Evolutionary conservation across 2,113 vertebrate genomes (phyloP).

Genomic region (Acinonyx jubatus): DNA sequence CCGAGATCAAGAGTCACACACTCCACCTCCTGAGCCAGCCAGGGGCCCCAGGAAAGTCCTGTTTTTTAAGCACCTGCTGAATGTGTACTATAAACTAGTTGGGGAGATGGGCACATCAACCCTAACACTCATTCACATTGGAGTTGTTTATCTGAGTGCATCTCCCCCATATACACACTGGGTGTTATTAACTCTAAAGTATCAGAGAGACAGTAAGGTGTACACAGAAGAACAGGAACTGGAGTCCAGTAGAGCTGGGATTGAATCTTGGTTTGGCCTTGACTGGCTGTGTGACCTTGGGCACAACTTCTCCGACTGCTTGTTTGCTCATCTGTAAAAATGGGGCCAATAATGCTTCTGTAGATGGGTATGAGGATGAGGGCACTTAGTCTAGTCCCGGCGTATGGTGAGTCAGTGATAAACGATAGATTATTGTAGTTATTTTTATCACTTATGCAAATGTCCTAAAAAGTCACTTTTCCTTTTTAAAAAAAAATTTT

Average conservation of each 20-base stretch:
- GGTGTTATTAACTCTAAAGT: background rate
- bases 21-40: background rate
- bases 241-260: background rate
- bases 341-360: background rate
- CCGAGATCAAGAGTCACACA: background rate
- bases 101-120: background rate
- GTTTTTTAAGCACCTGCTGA: background rate
- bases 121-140: background rate
- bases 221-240: background rate
- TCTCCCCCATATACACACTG: too few species aligned
- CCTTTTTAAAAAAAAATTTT: rapidly evolving
- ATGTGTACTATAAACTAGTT: background rate
- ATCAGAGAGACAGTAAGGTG: background rate
- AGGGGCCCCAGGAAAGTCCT: background rate
- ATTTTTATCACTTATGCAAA: background rate
- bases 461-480: background rate
- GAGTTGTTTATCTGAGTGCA: background rate
- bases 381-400: background rate
- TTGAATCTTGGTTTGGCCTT: background rate
- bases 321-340: background rate
- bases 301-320: background rate
- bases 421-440: background rate
- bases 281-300: background rate
- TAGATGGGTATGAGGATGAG: background rate
- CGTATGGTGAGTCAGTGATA: background rate